Evolutionary conservation across 2,113 vertebrate genomes (phyloP).

Genomic region (Petromus typicus): DNA sequence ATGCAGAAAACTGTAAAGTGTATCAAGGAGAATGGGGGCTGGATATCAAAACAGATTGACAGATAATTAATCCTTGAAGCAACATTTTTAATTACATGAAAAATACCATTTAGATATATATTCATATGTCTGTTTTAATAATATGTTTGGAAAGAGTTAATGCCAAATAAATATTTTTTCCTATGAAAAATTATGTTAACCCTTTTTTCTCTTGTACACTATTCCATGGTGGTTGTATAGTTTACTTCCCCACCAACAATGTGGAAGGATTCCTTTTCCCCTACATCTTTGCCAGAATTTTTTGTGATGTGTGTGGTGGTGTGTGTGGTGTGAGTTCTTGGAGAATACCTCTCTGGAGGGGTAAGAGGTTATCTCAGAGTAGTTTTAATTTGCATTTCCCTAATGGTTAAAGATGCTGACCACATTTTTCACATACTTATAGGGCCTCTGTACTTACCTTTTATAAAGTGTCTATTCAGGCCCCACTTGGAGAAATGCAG

Average conservation of each 20-base stretch:
- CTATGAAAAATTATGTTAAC: neutral
- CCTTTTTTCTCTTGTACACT: neutral
- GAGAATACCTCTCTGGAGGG: neutral
- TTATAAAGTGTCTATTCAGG: neutral
- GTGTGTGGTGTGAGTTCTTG: neutral
- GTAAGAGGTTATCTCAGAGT: neutral
- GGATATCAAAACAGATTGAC: neutral
- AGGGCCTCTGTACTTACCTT: neutral
- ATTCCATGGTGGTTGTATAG: neutral
- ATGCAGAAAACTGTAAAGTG: accelerated
- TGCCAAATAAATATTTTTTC: neutral
- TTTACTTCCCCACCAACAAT: neutral
- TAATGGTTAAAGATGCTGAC: neutral
- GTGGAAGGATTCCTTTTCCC: neutral
- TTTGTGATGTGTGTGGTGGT: neutral
- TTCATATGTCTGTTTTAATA: neutral
- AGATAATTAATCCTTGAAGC: neutral
- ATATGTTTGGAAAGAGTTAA: neutral
- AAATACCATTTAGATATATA: neutral
- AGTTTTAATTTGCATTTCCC: neutral
- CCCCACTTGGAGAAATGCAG: neutral
- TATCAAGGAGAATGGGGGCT: no score
- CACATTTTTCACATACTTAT: neutral
- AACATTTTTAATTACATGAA: slow-evolving; percentile 42
- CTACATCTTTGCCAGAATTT: neutral